A percentile compares a stretch with the other conserved stretches of the same genome.
Evolutionary conservation across 2,113 vertebrate genomes (phyloP).

Genomic region (Casuarius casuarius): DNA sequence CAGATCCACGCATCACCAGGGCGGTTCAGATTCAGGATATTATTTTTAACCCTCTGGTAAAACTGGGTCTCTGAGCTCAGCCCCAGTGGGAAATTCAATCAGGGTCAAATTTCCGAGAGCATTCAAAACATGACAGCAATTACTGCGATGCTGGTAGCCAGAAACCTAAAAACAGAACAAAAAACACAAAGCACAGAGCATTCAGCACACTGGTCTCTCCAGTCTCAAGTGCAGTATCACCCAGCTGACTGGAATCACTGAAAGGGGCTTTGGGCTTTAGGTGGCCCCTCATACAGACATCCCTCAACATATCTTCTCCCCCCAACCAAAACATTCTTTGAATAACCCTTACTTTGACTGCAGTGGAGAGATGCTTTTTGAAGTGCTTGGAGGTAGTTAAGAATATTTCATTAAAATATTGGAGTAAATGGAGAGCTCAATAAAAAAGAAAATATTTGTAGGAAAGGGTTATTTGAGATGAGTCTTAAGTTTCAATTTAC

Average conservation of each 20-base stretch:
- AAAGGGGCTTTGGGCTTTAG: not conserved
- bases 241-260: not conserved
- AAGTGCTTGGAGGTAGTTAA: accelerated
- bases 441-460: not conserved
- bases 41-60: not conserved
- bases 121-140: not conserved
- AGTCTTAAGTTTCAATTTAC: not conserved
- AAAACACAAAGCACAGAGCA: not conserved
- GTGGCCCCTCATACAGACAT: not conserved
- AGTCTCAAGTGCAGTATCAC: not conserved
- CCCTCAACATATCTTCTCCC: not conserved
- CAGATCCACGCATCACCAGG: not conserved
- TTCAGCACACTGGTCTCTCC: not conserved
- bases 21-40: not conserved
- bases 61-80: too few relatives aligned
- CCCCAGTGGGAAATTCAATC: not conserved
- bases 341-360: not conserved
- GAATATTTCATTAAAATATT: not conserved
- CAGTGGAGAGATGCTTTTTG: not conserved
- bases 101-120: not conserved
- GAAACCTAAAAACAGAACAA: not conserved
- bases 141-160: not conserved
- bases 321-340: not conserved
- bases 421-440: not conserved
- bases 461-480: slow-evolving; percentile 7